Percentiles rank a stretch among this genome's conserved stretches.
These are phyloP conservation scores for Corvus cornix DNA, from an alignment of 2,113 vertebrate species.

Conservation along the genomic window DNA sequence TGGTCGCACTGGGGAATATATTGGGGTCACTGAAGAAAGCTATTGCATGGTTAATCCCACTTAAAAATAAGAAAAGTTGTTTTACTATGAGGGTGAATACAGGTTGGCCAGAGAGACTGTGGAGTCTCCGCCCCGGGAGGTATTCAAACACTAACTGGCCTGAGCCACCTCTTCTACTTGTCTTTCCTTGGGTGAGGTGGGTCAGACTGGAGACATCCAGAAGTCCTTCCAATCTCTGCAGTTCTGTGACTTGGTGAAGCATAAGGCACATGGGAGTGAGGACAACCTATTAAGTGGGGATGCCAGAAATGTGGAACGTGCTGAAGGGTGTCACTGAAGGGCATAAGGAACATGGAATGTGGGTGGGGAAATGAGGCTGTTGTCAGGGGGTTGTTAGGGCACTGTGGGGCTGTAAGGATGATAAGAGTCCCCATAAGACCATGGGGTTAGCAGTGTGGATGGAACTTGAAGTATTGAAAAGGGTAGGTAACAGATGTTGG, in stretches of 20 bases:
- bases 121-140: not conserved
- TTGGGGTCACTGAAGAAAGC: not conserved
- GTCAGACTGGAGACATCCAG: not conserved
- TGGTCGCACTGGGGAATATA: not conserved
- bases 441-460: not conserved
- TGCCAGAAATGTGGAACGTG: fast-evolving
- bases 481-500: not conserved
- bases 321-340: not conserved
- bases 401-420: not conserved
- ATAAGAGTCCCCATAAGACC: not conserved
- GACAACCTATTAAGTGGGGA: not conserved
- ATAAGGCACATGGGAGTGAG: not conserved
- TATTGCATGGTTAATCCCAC: not conserved
- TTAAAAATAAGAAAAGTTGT: not conserved
- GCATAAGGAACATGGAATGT: not conserved
- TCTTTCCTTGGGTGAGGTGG: not conserved
- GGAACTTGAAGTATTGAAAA: not conserved
- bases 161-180: not conserved
- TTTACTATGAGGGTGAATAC: not conserved
- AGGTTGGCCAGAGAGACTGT: not conserved
- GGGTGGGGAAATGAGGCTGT: not conserved
- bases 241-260: not conserved
- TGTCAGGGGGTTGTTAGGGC: not conserved
- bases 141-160: not conserved
- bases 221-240: not conserved